These are phyloP conservation scores for Lophotriccus pileatus DNA, from an alignment of 2,797 vertebrate species.

Conservation along the genomic window DNA sequence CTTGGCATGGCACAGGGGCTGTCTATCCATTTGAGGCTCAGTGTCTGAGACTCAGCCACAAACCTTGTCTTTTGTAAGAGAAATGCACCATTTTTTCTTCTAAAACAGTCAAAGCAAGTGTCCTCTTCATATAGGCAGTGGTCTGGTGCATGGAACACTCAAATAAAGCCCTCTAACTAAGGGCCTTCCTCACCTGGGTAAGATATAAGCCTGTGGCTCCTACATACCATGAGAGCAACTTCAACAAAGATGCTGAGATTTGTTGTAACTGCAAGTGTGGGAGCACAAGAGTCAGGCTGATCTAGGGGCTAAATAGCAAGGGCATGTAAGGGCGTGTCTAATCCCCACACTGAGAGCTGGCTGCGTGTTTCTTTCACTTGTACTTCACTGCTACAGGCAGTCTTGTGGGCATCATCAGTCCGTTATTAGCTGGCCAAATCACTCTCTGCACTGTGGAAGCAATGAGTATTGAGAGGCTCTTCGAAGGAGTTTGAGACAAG, in stretches of 20 bases:
- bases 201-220: neutral
- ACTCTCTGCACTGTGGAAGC: neutral
- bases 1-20: neutral
- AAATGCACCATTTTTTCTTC: neutral
- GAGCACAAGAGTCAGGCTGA: neutral
- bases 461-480: neutral
- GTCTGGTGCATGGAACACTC: neutral
- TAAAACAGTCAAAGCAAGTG: neutral
- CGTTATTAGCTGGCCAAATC: neutral
- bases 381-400: neutral
- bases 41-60: neutral
- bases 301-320: neutral
- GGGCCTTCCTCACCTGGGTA: neutral
- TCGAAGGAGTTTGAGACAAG: neutral
- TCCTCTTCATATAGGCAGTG: neutral
- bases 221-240: neutral
- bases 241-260: neutral
- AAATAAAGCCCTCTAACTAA: neutral
- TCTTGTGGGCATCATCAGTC: neutral
- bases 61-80: neutral
- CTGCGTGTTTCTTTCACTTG: neutral
- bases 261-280: neutral
- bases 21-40: neutral
- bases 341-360: neutral
- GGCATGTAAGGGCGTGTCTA: neutral